A percentile compares a stretch with the other conserved stretches of the same genome.
phyloP scores from a whole-genome alignment of 2,888 invertebrate genomes.

The Cantharis rustica region DNA sequence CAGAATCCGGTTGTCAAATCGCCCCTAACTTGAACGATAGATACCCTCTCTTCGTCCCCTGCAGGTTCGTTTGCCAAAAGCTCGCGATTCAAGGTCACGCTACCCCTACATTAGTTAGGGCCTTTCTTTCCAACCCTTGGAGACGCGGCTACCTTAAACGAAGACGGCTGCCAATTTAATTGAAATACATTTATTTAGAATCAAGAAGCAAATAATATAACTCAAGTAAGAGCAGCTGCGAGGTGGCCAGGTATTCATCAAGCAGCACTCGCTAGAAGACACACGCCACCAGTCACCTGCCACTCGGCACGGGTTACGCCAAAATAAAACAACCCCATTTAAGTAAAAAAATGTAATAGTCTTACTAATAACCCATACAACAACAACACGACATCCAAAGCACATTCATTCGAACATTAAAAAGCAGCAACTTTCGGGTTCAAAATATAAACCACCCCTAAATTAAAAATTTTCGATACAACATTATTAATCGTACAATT shows the following conservation, averaged over 20 bases:
- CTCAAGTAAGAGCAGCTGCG: constrained; percentile 37
- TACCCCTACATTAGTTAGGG: constrained; percentile 47
- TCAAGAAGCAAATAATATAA: constrained; percentile 33
- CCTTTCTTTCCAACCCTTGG: constrained; percentile 21
- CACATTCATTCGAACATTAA: not conserved
- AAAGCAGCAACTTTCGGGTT: not conserved
- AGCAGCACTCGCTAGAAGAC: constrained; percentile 56
- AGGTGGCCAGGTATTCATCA: constrained; percentile 41
- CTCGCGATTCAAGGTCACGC: constrained; percentile 52
- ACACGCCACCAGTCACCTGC: constrained; percentile 58
- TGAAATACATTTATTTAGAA: constrained; percentile 38
- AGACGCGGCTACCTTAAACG: constrained; percentile 16
- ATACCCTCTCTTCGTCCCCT: constrained; percentile 34
- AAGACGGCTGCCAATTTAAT: constrained; percentile 40
- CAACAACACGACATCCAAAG: not conserved
- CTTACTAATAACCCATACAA: constrained; percentile 7
- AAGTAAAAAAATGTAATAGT: constrained; percentile 25
- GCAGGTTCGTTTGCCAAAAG: constrained; percentile 26
- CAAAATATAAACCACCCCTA: not conserved
- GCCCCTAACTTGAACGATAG: constrained; percentile 36
- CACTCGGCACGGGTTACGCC: constrained; percentile 40
- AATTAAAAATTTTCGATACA: not conserved
- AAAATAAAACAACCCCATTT: constrained; percentile 43
- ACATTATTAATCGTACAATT: not conserved
- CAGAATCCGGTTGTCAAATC: constrained; percentile 46